phyloP scores from a whole-genome alignment of 1,140 invertebrate species.

The Lycorma delicatula region DNA sequence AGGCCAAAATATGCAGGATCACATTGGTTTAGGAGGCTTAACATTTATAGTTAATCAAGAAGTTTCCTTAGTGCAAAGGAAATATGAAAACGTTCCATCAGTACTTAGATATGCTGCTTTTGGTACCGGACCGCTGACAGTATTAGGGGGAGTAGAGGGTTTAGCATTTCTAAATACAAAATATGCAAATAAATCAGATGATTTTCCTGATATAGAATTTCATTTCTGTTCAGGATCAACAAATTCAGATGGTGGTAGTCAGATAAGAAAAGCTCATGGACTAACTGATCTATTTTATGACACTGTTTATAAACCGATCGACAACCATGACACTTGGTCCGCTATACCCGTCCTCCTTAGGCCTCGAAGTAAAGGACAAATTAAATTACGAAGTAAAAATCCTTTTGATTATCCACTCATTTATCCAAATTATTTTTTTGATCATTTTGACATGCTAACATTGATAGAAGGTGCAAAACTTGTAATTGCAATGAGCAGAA shows the following conservation, averaged over 20 bases:
- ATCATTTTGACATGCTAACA: slow-evolving; percentile 55
- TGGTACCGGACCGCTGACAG: slow-evolving; percentile 40
- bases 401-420: slow-evolving; percentile 65
- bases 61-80: slow-evolving; percentile 67
- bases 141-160: slow-evolving; percentile 71
- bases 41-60: slow-evolving; percentile 68
- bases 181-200: slow-evolving; percentile 51
- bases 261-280: not conserved
- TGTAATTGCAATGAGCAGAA: slow-evolving; percentile 8
- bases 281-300: not conserved
- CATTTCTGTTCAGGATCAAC: slow-evolving; percentile 77
- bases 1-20: slow-evolving; percentile 83
- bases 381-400: slow-evolving; percentile 52
- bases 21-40: slow-evolving; percentile 73
- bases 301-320: not conserved
- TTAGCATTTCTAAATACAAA: slow-evolving; percentile 74
- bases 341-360: not conserved
- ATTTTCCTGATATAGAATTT: slow-evolving; percentile 73
- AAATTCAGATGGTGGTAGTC: slow-evolving; percentile 48
- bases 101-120: slow-evolving; percentile 55
- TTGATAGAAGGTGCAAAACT: slow-evolving; percentile 43
- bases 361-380: slow-evolving; percentile 57
- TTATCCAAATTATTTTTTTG: slow-evolving; percentile 66
- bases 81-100: slow-evolving; percentile 62
- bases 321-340: not conserved